Evolutionary conservation across 2,113 vertebrate genomes (phyloP).

Genomic region (Polypterus bichir): DNA sequence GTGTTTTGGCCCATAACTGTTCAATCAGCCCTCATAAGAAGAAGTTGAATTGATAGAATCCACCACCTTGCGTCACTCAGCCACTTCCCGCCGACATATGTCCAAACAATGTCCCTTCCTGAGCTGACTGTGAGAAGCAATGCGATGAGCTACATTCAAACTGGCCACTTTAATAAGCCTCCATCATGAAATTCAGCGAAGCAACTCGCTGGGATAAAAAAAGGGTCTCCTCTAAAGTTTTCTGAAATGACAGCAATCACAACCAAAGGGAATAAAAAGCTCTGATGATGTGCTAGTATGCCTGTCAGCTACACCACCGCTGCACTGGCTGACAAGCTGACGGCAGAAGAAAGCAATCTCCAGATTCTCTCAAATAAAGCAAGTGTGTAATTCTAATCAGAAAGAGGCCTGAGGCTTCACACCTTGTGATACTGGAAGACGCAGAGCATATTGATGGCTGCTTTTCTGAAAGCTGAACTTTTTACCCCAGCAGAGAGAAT

Average conservation of each 20-base stretch:
- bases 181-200: too few species aligned
- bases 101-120: too few species aligned
- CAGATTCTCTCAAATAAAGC: background rate
- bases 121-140: too few species aligned
- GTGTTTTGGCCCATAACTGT: too few species aligned
- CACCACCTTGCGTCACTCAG: too few species aligned
- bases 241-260: background rate
- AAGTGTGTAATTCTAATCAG: background rate
- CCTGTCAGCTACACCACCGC: background rate
- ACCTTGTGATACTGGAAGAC: background rate
- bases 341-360: background rate
- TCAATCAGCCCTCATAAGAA: too few species aligned
- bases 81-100: too few species aligned
- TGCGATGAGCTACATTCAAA: too few species aligned
- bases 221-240: background rate
- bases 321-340: background rate
- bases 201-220: too few species aligned
- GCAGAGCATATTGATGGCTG: background rate
- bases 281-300: background rate
- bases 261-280: slow-evolving; percentile 1
- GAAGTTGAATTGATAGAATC: too few species aligned
- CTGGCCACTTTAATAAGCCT: too few species aligned
- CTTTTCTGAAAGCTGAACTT: background rate
- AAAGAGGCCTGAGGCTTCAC: background rate
- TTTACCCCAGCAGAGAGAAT: background rate